Percentiles rank a stretch among this genome's conserved stretches.
Conservation (phyloP, 2,797 vertebrate genomes). For the Cryptoblepharus egeriae region DNA sequence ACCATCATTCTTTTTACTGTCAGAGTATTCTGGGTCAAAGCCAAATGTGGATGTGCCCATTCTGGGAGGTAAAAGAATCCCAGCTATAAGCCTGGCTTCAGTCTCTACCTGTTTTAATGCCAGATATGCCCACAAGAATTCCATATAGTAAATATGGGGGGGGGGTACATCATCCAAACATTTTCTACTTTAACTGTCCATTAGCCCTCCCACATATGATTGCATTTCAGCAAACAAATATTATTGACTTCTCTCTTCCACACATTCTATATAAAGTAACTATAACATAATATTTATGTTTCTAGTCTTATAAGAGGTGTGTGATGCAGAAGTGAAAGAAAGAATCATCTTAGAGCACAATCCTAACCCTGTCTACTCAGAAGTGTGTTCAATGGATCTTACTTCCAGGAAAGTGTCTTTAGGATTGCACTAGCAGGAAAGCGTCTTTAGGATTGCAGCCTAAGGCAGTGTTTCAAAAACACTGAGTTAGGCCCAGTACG, state of each 20-base stretch:
- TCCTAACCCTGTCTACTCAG: too few relatives aligned
- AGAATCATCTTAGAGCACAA: too few relatives aligned
- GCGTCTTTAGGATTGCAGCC: too few relatives aligned
- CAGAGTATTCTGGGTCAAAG: not conserved
- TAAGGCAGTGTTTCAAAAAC: too few relatives aligned
- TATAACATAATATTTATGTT: too few relatives aligned
- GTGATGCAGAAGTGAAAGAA: too few relatives aligned
- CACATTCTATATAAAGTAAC: not conserved
- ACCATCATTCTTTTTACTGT: not conserved
- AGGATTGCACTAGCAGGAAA: too few relatives aligned
- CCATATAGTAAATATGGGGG: not conserved
- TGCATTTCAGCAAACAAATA: conserved; percentile 2
- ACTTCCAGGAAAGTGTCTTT: too few relatives aligned
- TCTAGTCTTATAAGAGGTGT: too few relatives aligned
- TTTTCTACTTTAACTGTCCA: not conserved
- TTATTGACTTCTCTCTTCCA: not conserved
- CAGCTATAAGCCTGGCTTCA: not conserved
- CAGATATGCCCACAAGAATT: not conserved
- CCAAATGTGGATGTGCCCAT: not conserved
- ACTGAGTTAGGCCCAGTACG: too few relatives aligned
- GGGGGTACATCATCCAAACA: not conserved
- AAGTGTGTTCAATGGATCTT: too few relatives aligned
- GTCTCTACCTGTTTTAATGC: not conserved
- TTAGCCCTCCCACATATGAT: not conserved
- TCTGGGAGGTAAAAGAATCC: not conserved